Evolutionary conservation across 2,113 vertebrate species (phyloP).

Genomic region (Zosterops lateralis): DNA sequence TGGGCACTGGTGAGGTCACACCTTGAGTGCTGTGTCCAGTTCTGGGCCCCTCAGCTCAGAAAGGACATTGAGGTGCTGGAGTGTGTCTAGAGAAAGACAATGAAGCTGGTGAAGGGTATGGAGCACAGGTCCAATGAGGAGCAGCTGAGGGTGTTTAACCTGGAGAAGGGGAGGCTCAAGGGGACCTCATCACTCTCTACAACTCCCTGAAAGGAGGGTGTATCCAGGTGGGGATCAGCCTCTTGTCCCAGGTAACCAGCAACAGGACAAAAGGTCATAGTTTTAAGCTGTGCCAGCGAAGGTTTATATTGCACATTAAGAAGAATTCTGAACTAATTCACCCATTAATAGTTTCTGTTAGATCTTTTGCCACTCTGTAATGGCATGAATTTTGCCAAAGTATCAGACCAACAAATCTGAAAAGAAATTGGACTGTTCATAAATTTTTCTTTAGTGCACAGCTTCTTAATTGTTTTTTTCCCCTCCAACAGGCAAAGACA

Average conservation of each 20-base stretch:
- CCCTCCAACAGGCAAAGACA: conserved; percentile 37
- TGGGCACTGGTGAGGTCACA: too few species aligned
- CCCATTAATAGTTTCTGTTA: neutral
- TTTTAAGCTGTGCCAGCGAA: neutral
- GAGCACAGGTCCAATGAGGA: neutral
- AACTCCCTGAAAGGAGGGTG: neutral
- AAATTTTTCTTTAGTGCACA: neutral
- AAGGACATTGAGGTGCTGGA: neutral
- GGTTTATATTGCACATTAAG: neutral
- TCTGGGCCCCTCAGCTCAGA: neutral
- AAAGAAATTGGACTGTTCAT: neutral
- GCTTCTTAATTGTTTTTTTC: conserved; percentile 39
- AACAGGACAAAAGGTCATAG: neutral
- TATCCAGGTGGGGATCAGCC: too few species aligned
- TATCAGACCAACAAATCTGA: neutral
- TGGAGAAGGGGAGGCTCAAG: neutral
- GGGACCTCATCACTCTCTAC: neutral
- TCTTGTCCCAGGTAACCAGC: neutral
- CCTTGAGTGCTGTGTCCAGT: too few species aligned
- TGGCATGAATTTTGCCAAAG: neutral
- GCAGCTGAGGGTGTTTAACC: neutral
- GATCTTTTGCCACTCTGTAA: neutral
- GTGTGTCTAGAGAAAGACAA: neutral
- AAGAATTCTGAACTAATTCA: neutral
- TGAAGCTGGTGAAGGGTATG: neutral